Evolutionary conservation across 2,113 vertebrate genomes (phyloP).

Genomic region (Oryzias celebensis): DNA sequence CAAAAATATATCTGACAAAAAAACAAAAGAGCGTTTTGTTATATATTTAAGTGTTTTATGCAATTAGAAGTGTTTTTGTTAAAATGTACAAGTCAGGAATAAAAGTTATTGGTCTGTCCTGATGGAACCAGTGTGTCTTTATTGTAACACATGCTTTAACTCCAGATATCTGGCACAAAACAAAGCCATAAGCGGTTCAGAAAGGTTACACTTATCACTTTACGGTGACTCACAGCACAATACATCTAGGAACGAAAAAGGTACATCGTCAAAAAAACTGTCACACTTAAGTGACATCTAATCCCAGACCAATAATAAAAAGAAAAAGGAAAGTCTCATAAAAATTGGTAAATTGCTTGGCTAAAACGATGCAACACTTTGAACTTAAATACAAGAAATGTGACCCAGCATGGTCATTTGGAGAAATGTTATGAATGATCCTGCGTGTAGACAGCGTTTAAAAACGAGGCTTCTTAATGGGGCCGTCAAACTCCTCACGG

Average conservation of each 20-base stretch:
- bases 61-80: background rate
- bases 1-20: too few species aligned
- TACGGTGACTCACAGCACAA: slow-evolving; percentile 76
- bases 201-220: slow-evolving; percentile 75
- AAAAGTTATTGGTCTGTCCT: slow-evolving; percentile 66
- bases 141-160: slow-evolving; percentile 91
- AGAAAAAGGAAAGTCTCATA: slow-evolving; percentile 63
- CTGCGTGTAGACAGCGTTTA: slow-evolving; percentile 76
- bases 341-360: slow-evolving; percentile 78
- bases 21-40: too few species aligned
- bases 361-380: slow-evolving; percentile 93
- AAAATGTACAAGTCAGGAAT: slow-evolving; percentile 30
- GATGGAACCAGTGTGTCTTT: slow-evolving; percentile 81
- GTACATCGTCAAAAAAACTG: slow-evolving; percentile 69
- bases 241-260: slow-evolving; percentile 70
- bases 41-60: too few species aligned
- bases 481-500: slow-evolving; percentile 98
- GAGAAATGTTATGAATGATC: slow-evolving; percentile 85
- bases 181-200: slow-evolving; percentile 87
- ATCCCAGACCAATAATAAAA: slow-evolving; percentile 69
- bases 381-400: slow-evolving; percentile 89
- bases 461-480: slow-evolving; percentile 98
- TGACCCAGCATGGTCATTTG: slow-evolving; percentile 80
- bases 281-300: slow-evolving; percentile 49
- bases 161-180: slow-evolving; percentile 92